Evolutionary conservation across 2,797 vertebrate genomes (phyloP).

Genomic region (Alauda arvensis): DNA sequence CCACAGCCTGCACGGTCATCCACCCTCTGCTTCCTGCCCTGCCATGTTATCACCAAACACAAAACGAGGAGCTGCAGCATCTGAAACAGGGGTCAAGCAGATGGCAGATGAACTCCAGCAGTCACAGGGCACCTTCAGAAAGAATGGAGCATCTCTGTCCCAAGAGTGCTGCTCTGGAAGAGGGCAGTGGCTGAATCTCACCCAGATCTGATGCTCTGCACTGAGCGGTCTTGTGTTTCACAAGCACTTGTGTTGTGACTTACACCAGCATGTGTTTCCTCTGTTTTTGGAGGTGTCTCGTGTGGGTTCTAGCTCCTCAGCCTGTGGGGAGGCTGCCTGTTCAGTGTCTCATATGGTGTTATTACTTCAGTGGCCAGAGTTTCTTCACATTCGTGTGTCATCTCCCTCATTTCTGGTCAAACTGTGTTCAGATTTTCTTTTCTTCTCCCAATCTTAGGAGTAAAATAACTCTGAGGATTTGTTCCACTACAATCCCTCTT

Average conservation of each 20-base stretch:
- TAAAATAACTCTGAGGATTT: background rate
- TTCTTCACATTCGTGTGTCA: background rate
- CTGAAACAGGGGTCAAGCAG: background rate
- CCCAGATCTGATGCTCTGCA: background rate
- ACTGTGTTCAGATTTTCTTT: background rate
- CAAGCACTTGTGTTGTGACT: background rate
- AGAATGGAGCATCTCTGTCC: background rate
- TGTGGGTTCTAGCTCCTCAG: background rate
- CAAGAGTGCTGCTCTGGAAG: background rate
- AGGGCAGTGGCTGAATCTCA: background rate
- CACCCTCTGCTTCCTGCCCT: background rate
- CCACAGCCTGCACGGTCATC: background rate
- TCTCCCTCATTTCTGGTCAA: background rate
- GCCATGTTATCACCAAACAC: background rate
- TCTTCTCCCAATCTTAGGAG: background rate
- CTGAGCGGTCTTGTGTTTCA: accelerated
- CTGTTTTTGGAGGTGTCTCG: background rate
- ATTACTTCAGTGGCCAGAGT: background rate
- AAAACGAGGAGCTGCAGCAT: background rate
- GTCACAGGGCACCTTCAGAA: background rate
- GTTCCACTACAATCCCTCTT: background rate
- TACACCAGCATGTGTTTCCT: background rate
- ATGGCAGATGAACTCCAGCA: background rate
- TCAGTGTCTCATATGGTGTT: background rate
- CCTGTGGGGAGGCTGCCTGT: background rate